Evolutionary conservation across 2,113 vertebrate genomes (phyloP).

Genomic region (Xerus inauris): DNA sequence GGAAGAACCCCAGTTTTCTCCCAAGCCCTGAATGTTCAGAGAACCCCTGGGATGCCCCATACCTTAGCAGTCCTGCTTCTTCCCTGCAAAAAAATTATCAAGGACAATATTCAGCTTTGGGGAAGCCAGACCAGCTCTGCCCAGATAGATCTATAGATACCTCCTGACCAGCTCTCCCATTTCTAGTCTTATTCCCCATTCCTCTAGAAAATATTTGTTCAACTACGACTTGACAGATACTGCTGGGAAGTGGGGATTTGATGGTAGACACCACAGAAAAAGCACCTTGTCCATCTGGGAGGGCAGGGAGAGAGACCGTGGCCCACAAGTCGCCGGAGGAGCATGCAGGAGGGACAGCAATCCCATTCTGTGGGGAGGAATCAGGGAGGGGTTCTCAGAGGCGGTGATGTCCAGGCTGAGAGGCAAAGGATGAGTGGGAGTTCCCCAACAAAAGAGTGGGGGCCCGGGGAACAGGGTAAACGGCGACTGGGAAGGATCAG

Average conservation of each 20-base stretch:
- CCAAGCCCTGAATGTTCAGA: not conserved
- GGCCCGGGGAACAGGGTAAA: not conserved
- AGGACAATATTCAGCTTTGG: not conserved
- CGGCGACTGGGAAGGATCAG: not conserved
- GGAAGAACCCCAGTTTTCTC: accelerated
- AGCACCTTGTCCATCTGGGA: not conserved
- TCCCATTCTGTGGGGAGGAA: not conserved
- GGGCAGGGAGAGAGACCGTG: not conserved
- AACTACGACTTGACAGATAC: not conserved
- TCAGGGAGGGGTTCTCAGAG: not conserved
- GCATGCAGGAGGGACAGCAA: not conserved
- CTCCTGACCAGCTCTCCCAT: not conserved
- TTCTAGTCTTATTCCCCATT: not conserved
- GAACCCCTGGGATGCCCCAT: too few species aligned
- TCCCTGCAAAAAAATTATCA: not conserved
- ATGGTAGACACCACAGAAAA: not conserved
- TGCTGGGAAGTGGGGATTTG: not conserved
- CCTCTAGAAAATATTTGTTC: not conserved
- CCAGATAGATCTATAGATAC: not conserved
- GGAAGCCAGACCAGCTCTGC: not conserved
- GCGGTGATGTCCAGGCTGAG: not conserved
- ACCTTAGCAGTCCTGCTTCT: not conserved
- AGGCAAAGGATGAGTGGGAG: not conserved
- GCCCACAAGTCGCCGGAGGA: not conserved
- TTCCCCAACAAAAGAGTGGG: not conserved